Evolutionary conservation across 2,797 vertebrate genomes (phyloP), one percentile per base, ranked within the genome.

Genomic region (Sarcoramphus papa): DNA sequence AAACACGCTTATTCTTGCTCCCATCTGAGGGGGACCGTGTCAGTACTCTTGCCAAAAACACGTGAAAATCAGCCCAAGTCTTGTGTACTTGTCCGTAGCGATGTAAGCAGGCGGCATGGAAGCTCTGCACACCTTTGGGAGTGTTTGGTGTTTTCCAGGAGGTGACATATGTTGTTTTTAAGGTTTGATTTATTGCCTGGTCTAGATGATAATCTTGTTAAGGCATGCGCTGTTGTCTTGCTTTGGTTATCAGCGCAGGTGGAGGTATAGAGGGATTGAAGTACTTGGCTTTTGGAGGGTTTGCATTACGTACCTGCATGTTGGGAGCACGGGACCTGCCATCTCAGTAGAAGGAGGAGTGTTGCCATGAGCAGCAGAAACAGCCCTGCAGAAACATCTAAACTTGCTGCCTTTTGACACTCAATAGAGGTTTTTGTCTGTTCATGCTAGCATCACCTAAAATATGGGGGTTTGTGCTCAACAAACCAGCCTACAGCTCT

Each of bases 31-130:
- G 82, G 56, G 41, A 72, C 68, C 41, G 10, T 73, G 77, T 91
- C 95, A 87, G 90, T 93, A 87, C 77, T 88, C 82, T 78, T 95
- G 92, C 95, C 94, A 93, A 94, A 95, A 91, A 56, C 73, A 69
- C 21, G 21, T 59, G 41, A 93, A 91, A 86, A 90, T 86, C 67
- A 60, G 47, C 76, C 41, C 22, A 43, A 57, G 43, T 64, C 54
- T 79, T 88, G 31, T 81, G 54, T 47, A 40, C n/a, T 95, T 92
- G 54, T 86, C 62, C 4, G 0, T 81, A 78, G 69, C 1, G 0
- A 57, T 3, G 5, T 56, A 91, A 62, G 23, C 37, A 76, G 80
- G 37, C 14, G 0, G 41, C 1, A 0, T 3, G 6, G 64, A 84
- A 75, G 62, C 41, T 88, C 65, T 81, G 23, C 13, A 11, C 31